These are phyloP conservation scores for Oryzias woworae DNA, from an alignment of 2,113 vertebrate genomes.

Conservation along the genomic window DNA sequence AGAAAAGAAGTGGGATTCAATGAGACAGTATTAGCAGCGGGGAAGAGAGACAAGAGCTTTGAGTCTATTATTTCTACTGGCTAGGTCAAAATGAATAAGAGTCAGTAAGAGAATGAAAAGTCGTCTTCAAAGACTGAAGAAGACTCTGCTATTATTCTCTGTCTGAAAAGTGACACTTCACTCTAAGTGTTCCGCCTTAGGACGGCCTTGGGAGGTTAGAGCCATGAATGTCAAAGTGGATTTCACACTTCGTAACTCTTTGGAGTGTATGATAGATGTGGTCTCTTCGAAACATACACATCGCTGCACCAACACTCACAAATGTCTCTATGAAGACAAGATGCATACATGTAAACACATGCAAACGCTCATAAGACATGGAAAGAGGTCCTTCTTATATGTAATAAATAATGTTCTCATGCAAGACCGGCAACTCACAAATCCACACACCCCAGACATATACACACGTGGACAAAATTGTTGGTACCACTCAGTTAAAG, in stretches of 20 bases:
- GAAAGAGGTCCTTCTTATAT: not conserved
- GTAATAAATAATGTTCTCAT: not conserved
- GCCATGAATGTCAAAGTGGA: constrained; percentile 73
- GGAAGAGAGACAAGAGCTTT: constrained; percentile 39
- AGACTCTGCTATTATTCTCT: constrained; percentile 63
- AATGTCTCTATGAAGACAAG: constrained; percentile 1
- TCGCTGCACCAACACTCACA: not conserved
- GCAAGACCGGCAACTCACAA: not conserved
- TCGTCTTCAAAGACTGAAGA: constrained; percentile 58
- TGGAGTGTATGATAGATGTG: constrained; percentile 55
- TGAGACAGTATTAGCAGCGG: constrained; percentile 18
- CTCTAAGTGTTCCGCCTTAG: constrained; percentile 62
- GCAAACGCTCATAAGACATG: not conserved
- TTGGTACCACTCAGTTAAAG: too few species aligned
- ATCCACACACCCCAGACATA: constrained; percentile 13
- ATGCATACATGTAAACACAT: constrained; percentile 13
- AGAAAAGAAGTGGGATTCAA: not conserved
- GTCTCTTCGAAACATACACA: constrained; percentile 8
- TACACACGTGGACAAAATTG: not conserved
- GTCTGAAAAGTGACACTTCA: constrained; percentile 64
- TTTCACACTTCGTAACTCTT: constrained; percentile 68
- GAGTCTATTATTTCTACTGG: constrained; percentile 53
- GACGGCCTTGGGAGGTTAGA: constrained; percentile 67
- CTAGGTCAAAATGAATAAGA: constrained; percentile 63
- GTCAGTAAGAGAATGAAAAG: constrained; percentile 61